Base-by-base conservation (phyloP, 2,888 invertebrate genomes). In the Capitulum mitella region DNA sequence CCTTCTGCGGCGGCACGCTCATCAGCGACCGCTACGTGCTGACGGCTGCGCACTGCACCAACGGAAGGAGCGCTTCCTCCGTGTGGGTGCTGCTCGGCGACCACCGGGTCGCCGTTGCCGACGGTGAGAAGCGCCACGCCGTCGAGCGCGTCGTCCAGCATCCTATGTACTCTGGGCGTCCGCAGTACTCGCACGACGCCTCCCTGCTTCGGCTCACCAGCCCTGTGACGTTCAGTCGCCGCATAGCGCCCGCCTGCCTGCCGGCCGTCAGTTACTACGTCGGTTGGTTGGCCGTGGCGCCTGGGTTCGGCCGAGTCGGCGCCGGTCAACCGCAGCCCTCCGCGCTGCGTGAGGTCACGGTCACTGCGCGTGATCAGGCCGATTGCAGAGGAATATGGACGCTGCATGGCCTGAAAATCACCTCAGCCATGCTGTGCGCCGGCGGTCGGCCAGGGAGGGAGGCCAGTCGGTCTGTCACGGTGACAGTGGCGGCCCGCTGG, bases 401-500 rank as follows among this genome's bases (percentile, higher is more conserved):
- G 32, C 12, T 64, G 12, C 29, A 29, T 2, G 2, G 32, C 29
- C 29, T 5, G 37, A 78, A n/a, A 19, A 78, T 51, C 32, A 40
- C 40, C 75, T 40, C 34, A 40, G n/a, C n/a, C n/a, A n/a, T n/a
- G n/a, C n/a, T n/a, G n/a, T n/a, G n/a, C n/a, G n/a, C n/a, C n/a
- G n/a, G 58, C 5, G 58, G 78, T 37, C 12, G 22, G 26, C 34
- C 37, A n/a, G n/a, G 14, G 34, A 58, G 40, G 78, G 78, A 6
- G 43, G 64, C 16, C 26, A 76, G 64, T 10, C 75, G 22, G 75
- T 29, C 8, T 78, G 78, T 37, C 1, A 1, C 0, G 78, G 78
- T 16, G 78, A 78, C 40, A 48, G 48, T 32, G 78, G 78, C 26
- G 78, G 78, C 26, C 78, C 78, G 32, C 26, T 78, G 32, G 40